Evolutionary conservation across 1,140 invertebrate species (phyloP), one percentile per base, ranked within the genome.

Genomic region (Zaprionus davidi): DNA sequence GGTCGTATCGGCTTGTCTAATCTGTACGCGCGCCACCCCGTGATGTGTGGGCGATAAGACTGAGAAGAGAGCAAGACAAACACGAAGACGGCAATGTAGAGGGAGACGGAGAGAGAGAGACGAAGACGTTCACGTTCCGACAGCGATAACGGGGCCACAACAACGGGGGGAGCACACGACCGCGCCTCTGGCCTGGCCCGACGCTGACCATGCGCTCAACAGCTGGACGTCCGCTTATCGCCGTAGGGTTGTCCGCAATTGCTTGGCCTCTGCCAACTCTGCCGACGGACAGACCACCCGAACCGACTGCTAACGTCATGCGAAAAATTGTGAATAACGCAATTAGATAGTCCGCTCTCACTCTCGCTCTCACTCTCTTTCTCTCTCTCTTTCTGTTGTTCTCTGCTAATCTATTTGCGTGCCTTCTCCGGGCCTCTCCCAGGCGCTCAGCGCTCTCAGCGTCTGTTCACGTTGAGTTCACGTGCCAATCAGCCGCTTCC

Each of bases 381-480:
- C 38, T 64, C 60, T 15, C 34, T 26, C 44, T 38, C 20, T n/a
- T n/a, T n/a, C 13, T 41, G 20, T 46, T 12, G 28, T 6, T 36
- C 55, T 28, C 22, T 12, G 31, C 13, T 38, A 51, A 62, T 70
- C 67, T 62, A 70, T 51, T 53, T 69, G 31, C 36, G 59, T 20
- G 13, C 44, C 20, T 22, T 36, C 63, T 55, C 34, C 36, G 5
- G 5, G 53, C 53, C 53, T 56, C 53, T 56, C 53, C 26, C 7
- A 15, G 24, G 5, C 15, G 15, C 53, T 62, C 31, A 34, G 31
- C 65, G 65, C 76, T 71, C 59, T 78, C 64, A 66, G 31, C 59
- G 63, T 49, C 17, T 85, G 83, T 88, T 87, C 83, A 87, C 83
- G 83, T 88, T 87, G 77, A 67, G 63, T 88, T 87, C 83, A 87